phyloP scores from a whole-genome alignment of 2,888 invertebrate species.

The Pseudeuparius sepicola region DNA sequence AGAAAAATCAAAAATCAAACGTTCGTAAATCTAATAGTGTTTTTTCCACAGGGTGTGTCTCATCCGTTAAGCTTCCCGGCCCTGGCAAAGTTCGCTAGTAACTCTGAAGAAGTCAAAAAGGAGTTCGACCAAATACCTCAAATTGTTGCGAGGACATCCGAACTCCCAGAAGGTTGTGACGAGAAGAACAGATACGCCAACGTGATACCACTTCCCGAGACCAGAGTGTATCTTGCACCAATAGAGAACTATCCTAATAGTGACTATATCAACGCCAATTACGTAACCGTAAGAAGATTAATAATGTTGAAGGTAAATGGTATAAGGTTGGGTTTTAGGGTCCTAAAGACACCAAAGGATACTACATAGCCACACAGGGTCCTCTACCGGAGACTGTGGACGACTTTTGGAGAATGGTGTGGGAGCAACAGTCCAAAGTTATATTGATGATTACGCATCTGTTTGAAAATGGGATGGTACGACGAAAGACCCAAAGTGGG shows the following conservation, averaged over 20 bases:
- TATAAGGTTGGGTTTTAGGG: constrained; percentile 49
- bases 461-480: constrained; percentile 78
- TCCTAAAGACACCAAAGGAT: constrained; percentile 69
- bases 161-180: constrained; percentile 79
- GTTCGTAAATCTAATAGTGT: constrained; percentile 12
- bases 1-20: constrained; percentile 20
- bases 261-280: constrained; percentile 92
- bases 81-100: constrained; percentile 62
- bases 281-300: constrained; percentile 69
- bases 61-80: constrained; percentile 72
- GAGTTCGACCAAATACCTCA: constrained; percentile 78
- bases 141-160: constrained; percentile 66
- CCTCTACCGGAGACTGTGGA: constrained; percentile 73
- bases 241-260: constrained; percentile 66
- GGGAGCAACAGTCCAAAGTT: constrained; percentile 86
- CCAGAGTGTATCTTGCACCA: constrained; percentile 66
- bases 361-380: constrained; percentile 88
- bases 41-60: constrained; percentile 49
- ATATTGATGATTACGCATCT: constrained; percentile 86
- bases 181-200: constrained; percentile 89
- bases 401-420: constrained; percentile 94
- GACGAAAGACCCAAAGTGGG: too few relatives aligned
- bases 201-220: constrained; percentile 88
- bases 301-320: not conserved
- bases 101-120: constrained; percentile 60